These are phyloP conservation scores for Falco berigora DNA, from an alignment of 2,797 vertebrate species.

Conservation along the genomic window DNA sequence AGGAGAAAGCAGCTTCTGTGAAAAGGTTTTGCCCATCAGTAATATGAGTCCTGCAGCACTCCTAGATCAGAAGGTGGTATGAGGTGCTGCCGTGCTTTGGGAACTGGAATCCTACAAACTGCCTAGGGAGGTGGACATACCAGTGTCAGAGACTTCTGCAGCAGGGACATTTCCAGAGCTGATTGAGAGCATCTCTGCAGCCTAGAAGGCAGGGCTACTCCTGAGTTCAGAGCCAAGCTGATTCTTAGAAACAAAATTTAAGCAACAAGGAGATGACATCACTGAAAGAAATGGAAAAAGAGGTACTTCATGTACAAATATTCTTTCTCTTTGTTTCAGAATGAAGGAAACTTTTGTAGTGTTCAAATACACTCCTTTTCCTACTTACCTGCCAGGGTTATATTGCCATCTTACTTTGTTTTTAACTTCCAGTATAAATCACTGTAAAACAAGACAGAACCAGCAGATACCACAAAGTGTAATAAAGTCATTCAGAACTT, in stretches of 20 bases:
- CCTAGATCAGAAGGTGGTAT: background rate
- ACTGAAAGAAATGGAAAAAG: background rate
- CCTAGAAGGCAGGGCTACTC: background rate
- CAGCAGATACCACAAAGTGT: background rate
- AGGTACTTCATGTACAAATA: background rate
- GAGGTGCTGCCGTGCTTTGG: background rate
- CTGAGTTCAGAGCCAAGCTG: background rate
- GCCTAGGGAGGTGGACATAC: background rate
- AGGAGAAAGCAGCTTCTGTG: background rate
- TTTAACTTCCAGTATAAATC: background rate
- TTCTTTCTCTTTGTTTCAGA: background rate
- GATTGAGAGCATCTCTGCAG: background rate
- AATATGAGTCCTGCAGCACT: background rate
- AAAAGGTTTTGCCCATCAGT: background rate
- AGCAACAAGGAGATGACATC: background rate
- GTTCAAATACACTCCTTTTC: background rate
- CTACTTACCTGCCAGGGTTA: background rate
- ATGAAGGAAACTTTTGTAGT: background rate
- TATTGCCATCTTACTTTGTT: background rate
- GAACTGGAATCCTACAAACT: background rate
- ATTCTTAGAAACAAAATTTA: background rate
- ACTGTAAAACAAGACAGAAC: conserved; percentile 39
- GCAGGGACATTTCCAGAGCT: background rate
- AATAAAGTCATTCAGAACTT: conserved; percentile 4
- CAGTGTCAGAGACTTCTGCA: background rate